These are phyloP conservation scores for Ichneumon xanthorius DNA, from an alignment of 2,888 invertebrate genomes.

Conservation along the genomic window DNA sequence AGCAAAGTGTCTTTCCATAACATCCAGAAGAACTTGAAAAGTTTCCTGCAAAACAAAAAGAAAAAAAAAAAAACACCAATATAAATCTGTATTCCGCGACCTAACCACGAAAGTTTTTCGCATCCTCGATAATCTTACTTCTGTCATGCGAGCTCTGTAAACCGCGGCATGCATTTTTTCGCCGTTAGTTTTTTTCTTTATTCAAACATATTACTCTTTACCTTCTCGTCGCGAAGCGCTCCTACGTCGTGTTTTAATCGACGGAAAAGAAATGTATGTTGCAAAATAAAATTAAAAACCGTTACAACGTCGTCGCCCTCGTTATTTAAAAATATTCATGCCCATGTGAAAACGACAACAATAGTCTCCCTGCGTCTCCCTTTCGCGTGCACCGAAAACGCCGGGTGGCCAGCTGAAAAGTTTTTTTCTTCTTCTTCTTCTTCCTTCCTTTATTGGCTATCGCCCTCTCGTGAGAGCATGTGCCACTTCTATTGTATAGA, in stretches of 20 bases:
- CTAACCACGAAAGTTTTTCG: constrained; percentile 48
- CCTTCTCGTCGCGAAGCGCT: constrained; percentile 50
- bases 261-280: constrained; percentile 8
- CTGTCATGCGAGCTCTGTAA: constrained; percentile 68
- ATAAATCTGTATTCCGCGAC: constrained; percentile 17
- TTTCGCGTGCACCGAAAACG: not conserved
- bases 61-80: not conserved
- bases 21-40: constrained; percentile 68
- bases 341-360: not conserved
- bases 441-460: too few species aligned
- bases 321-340: constrained; percentile 12
- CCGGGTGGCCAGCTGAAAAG: constrained; percentile 15
- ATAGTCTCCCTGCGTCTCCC: not conserved
- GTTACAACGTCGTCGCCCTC: constrained; percentile 1
- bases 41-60: constrained; percentile 56
- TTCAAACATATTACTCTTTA: constrained; percentile 51
- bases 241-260: constrained; percentile 12
- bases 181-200: constrained; percentile 39
- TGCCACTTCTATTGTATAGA: too few species aligned
- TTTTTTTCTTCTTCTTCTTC: too few species aligned
- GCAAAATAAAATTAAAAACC: not conserved
- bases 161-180: constrained; percentile 68
- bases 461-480: too few species aligned
- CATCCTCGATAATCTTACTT: constrained; percentile 65
- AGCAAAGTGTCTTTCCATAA: constrained; percentile 78